Evolutionary conservation across 2,113 vertebrate species (phyloP).

Genomic region (Podarcis raffonei): DNA sequence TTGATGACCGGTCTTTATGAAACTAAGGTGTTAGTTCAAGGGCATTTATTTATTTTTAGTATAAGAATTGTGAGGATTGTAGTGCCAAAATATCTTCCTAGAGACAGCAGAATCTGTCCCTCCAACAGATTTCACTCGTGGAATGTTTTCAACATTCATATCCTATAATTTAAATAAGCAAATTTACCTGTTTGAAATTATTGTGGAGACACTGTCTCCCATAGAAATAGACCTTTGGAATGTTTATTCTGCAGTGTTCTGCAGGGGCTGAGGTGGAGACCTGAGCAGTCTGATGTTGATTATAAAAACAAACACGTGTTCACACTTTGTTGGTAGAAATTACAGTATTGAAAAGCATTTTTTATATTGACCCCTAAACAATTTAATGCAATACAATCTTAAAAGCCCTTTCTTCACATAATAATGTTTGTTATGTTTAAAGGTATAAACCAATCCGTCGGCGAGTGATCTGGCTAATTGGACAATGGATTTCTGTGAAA

Average conservation of each 20-base stretch:
- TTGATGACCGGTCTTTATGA: neutral
- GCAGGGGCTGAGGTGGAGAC: neutral
- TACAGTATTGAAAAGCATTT: neutral
- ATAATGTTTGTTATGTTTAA: neutral
- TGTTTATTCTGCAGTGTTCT: neutral
- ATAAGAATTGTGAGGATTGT: neutral
- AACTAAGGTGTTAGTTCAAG: neutral
- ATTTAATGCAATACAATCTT: slow-evolving; percentile 3
- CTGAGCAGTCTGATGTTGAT: neutral
- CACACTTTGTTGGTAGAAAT: neutral
- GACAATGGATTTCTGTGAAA: slow-evolving; percentile 98
- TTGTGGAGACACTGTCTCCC: neutral
- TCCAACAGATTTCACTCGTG: neutral
- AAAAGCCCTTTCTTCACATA: neutral
- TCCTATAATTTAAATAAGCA: neutral
- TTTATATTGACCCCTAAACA: neutral
- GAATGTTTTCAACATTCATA: neutral
- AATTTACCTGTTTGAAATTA: neutral
- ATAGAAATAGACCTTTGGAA: neutral
- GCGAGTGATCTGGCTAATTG: slow-evolving; percentile 96
- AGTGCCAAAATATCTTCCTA: neutral
- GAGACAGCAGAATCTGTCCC: neutral
- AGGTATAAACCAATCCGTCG: slow-evolving; percentile 95
- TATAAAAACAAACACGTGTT: neutral
- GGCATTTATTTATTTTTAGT: too few relatives aligned